Conservation (phyloP, 2,888 invertebrate genomes). For the Calephelis perditalis region DNA sequence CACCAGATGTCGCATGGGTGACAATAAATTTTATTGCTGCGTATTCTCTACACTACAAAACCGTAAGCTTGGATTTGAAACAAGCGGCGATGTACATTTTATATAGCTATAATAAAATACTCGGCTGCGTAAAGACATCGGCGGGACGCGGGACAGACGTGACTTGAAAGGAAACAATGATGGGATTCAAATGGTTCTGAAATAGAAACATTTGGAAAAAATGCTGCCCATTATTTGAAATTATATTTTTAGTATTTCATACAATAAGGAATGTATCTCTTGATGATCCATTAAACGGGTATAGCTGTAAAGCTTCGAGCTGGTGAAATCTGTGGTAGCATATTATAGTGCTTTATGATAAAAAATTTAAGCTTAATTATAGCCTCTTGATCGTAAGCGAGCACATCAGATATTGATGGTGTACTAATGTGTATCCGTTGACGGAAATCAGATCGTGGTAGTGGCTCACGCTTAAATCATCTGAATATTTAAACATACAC, state of each 20-base stretch:
- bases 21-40: slow-evolving; percentile 73
- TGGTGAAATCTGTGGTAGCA: too few species aligned
- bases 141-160: slow-evolving; percentile 9
- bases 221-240: background rate
- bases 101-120: slow-evolving; percentile 28
- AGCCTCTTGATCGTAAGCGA: too few species aligned
- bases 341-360: too few species aligned
- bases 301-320: too few species aligned
- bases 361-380: too few species aligned
- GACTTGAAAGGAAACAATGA: slow-evolving; percentile 7
- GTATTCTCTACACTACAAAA: slow-evolving; percentile 3
- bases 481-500: too few species aligned
- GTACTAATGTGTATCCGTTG: too few species aligned
- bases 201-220: slow-evolving; percentile 4
- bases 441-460: too few species aligned
- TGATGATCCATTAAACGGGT: too few species aligned
- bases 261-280: too few species aligned
- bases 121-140: slow-evolving; percentile 19
- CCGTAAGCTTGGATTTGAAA: slow-evolving; percentile 34
- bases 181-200: background rate
- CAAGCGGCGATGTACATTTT: slow-evolving; percentile 59
- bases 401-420: too few species aligned
- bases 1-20: slow-evolving; percentile 73
- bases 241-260: background rate
- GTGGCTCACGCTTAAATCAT: too few species aligned